Evolutionary conservation across 2,888 invertebrate genomes (phyloP).

Genomic region (Augiades crinisus): DNA sequence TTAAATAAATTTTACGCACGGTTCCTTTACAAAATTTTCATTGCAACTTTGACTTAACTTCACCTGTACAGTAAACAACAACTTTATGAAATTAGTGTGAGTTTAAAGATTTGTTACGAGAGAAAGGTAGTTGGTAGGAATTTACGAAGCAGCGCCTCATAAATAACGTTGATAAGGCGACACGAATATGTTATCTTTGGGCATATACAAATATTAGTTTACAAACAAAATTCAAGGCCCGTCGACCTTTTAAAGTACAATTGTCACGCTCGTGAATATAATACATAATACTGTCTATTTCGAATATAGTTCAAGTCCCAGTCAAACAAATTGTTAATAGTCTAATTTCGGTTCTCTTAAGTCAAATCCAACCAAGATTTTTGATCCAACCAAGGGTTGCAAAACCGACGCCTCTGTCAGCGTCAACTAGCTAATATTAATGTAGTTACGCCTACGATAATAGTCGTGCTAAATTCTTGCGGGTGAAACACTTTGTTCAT

Average conservation of each 20-base stretch:
- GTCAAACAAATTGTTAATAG: no score
- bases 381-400: neutral
- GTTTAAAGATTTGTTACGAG: neutral
- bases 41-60: neutral
- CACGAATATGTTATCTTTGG: slow-evolving; percentile 41
- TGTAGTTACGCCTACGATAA: neutral
- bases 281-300: no score
- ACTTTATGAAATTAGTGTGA: neutral
- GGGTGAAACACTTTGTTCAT: slow-evolving; percentile 3
- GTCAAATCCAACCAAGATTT: neutral
- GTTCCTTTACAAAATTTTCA: neutral
- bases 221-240: slow-evolving; percentile 48
- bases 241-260: slow-evolving; percentile 40
- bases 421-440: neutral
- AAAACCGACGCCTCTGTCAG: neutral
- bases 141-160: neutral
- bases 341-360: no score
- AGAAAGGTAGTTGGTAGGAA: no score
- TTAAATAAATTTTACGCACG: neutral
- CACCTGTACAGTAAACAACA: neutral
- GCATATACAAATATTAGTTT: slow-evolving; percentile 51
- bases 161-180: slow-evolving; percentile 40
- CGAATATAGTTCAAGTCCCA: neutral
- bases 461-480: neutral
- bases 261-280: slow-evolving; percentile 28